Percentiles rank a stretch among this genome's conserved stretches.
Conservation (phyloP, 92 coral and sea anemone genomes). For the Isaurus tuberculatus region DNA sequence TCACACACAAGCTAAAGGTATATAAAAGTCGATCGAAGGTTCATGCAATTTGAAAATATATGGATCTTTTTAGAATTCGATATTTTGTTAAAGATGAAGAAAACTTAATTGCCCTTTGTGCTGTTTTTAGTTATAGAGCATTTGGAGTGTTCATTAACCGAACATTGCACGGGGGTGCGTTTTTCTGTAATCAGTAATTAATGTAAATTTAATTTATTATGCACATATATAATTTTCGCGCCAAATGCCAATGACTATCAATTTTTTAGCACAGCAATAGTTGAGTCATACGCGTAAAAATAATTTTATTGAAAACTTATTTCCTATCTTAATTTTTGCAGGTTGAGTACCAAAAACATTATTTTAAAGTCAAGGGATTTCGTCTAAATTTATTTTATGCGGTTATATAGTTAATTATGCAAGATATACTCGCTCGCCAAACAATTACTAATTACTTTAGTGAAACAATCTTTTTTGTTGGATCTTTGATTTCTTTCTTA, state of each 20-base stretch:
- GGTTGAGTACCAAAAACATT: slow-evolving; percentile 7
- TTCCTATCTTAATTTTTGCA: not conserved
- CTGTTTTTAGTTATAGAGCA: slow-evolving; percentile 16
- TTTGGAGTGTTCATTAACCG: not conserved
- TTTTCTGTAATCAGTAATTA: not conserved
- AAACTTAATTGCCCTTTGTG: slow-evolving; percentile 12
- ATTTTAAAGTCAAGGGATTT: not conserved
- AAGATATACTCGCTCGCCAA: slow-evolving; percentile 1
- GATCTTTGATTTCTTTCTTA: slow-evolving; percentile 7
- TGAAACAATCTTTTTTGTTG: not conserved
- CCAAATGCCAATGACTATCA: slow-evolving; percentile 17
- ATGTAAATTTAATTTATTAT: not conserved
- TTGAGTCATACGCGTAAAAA: slow-evolving; percentile 13
- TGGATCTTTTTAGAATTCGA: not conserved
- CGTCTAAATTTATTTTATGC: not conserved
- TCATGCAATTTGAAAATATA: slow-evolving; percentile 10
- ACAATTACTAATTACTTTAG: slow-evolving; percentile 6
- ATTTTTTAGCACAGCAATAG: not conserved
- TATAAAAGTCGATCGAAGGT: slow-evolving; percentile 10
- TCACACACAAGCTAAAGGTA: slow-evolving; percentile 4
- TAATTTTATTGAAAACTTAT: not conserved
- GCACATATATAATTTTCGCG: too few species aligned
- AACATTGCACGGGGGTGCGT: not conserved
- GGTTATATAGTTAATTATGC: slow-evolving; percentile 13
- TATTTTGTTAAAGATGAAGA: slow-evolving; percentile 17